Percentiles rank a stretch among this genome's conserved stretches.
Evolutionary conservation across 2,888 invertebrate genomes (phyloP).

Genomic region (Apodemia mormo): DNA sequence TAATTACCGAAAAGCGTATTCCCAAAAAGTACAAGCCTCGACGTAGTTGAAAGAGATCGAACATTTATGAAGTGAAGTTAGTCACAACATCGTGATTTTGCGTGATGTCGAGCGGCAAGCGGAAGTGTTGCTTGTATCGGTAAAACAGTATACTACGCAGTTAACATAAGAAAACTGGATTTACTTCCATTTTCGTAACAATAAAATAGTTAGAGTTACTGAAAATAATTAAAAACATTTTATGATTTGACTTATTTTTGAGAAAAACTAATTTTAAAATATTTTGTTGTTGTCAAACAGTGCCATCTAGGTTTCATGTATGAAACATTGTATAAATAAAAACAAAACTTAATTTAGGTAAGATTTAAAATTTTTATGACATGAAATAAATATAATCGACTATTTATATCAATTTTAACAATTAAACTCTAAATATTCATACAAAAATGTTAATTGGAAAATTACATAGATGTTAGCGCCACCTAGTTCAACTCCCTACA

Average conservation of each 20-base stretch:
- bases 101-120: conserved; percentile 75
- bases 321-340: no score
- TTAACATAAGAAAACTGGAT: conserved; percentile 38
- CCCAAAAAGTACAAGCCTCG: conserved; percentile 74
- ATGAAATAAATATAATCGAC: no score
- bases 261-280: not conserved
- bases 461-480: no score
- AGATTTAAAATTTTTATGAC: no score
- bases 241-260: not conserved
- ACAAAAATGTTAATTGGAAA: no score
- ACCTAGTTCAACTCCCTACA: no score
- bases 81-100: conserved; percentile 58
- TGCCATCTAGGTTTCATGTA: not conserved
- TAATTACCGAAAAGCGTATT: conserved; percentile 78
- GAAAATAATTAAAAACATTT: not conserved
- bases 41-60: conserved; percentile 77
- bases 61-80: conserved; percentile 76
- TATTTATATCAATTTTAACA: no score
- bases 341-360: no score
- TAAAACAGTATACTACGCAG: conserved; percentile 72
- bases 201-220: not conserved
- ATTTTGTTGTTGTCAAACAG: not conserved
- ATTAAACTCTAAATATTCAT: no score
- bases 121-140: conserved; percentile 59
- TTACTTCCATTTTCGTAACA: not conserved